phyloP scores from a whole-genome alignment of 2,113 vertebrate genomes.

The Cephalophus harveyi region DNA sequence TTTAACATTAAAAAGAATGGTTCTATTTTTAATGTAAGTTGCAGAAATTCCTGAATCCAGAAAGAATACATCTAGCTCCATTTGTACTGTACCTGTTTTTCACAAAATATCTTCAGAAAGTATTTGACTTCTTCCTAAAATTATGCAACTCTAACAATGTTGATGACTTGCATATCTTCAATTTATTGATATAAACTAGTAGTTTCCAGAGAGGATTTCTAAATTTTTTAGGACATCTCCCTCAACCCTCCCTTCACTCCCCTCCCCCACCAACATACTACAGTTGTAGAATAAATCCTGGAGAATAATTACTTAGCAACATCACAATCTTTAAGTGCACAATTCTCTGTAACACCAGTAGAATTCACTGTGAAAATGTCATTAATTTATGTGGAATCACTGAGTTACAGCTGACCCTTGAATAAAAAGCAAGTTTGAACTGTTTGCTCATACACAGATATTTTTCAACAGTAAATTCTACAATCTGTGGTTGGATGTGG shows the following conservation, averaged over 20 bases:
- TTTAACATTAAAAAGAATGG: background rate
- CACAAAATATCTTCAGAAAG: background rate
- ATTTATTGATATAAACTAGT: background rate
- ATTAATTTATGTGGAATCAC: background rate
- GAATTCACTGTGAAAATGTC: background rate
- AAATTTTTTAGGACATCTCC: background rate
- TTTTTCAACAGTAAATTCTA: background rate
- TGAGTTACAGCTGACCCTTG: background rate
- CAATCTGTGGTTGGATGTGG: background rate
- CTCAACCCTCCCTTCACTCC: background rate
- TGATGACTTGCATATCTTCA: background rate
- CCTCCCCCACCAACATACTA: background rate
- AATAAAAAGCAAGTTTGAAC: background rate
- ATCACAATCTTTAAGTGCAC: background rate
- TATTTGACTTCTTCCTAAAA: background rate
- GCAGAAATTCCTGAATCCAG: background rate
- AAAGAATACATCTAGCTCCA: background rate
- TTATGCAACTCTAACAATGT: background rate
- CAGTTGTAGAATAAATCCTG: background rate
- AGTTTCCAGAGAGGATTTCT: background rate
- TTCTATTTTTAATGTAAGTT: background rate
- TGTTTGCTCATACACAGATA: background rate
- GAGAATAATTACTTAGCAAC: background rate
- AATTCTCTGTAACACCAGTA: background rate
- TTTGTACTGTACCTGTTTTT: background rate